These are phyloP conservation scores for Euleptes europaea DNA, from an alignment of 2,113 vertebrate species.

Conservation along the genomic window DNA sequence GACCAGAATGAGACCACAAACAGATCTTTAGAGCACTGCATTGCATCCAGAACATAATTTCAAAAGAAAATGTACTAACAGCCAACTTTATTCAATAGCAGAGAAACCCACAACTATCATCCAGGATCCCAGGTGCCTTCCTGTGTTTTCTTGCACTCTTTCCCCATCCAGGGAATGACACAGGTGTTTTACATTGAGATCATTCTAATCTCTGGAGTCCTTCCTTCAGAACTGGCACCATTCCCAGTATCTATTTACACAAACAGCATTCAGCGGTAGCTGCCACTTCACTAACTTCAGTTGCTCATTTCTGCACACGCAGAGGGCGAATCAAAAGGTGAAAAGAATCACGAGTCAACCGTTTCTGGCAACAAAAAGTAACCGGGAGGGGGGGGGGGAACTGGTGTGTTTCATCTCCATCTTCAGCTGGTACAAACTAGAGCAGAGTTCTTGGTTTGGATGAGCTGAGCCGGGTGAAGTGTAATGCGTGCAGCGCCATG, in stretches of 20 bases:
- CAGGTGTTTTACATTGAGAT: not conserved
- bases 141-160: not conserved
- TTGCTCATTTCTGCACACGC: not conserved
- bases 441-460: not conserved
- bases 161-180: not conserved
- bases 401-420: not conserved
- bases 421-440: not conserved
- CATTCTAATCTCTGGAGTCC: not conserved
- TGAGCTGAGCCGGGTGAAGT: not conserved
- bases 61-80: not conserved
- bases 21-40: constrained; percentile 5
- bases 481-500: too few relatives aligned
- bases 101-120: not conserved
- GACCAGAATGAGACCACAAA: not conserved
- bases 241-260: not conserved
- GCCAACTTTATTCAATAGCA: not conserved
- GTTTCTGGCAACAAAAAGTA: not conserved
- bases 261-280: not conserved
- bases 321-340: not conserved
- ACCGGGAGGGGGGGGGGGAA: too few relatives aligned
- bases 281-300: not conserved
- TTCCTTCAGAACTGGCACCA: not conserved
- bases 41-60: not conserved
- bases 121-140: not conserved
- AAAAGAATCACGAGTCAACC: not conserved